Evolutionary conservation across 2,797 vertebrate species (phyloP), one percentile per base, ranked within the genome.

Genomic region (Chiroxiphia lanceolata): DNA sequence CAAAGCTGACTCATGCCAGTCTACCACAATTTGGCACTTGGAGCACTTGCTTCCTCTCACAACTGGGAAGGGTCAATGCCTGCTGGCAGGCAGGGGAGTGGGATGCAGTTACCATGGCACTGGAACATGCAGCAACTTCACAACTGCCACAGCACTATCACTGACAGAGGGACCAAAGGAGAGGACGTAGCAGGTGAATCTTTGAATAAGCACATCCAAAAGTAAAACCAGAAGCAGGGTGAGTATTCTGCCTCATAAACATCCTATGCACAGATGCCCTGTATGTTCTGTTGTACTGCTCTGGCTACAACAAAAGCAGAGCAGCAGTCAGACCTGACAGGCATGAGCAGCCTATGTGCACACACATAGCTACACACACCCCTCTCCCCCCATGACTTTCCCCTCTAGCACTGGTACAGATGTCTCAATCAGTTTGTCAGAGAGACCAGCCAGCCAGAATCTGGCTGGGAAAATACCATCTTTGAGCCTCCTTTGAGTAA

Each of bases 41-140:
- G 51, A 96, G 84, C 61, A 31, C 33, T 88, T 10, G 22, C 23
- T 82, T 71, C 57, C 50, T 57, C 22, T 64, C 64, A 47, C 64
- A 74, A 44, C 15, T 14, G 59, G 63, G 74, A 63, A 45, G 74
- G 67, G 87, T 76, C 2, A 0, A 42, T 80, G 83, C 91, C 69
- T 0, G 1, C 83, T 50, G 85, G 91, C 87, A 87, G 80, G 16
- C 57, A 34, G 72, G 27, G 0, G 6, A 82, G 80, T 15, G 3
- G 85, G 50, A 82, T 47, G 26, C 94, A 92, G 95, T 96, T 96
- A 74, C 95, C 95, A 96, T 95, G 95, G 95, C 91, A 92, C 71
- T 94, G 20, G 0, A 93, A 67, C 29, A 33, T 44, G 34, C 29
- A 11, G 65, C 68, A 64, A 23, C 89, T 76, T n/a, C 88, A 74